A percentile compares a stretch with the other conserved stretches of the same genome.
Evolutionary conservation across 2,888 invertebrate species (phyloP).

Genomic region (Spodoptera exigua): DNA sequence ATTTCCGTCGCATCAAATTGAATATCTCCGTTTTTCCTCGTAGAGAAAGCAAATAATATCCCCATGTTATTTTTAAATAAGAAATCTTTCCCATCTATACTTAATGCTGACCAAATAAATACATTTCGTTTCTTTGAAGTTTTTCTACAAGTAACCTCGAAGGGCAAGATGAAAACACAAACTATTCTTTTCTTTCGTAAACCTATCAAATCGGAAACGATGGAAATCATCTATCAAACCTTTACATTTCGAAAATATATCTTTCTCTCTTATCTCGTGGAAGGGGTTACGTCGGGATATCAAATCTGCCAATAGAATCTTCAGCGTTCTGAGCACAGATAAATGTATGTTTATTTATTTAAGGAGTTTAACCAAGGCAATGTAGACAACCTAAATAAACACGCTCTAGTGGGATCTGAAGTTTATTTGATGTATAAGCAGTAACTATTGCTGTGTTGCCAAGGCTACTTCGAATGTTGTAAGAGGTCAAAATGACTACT

Average conservation of each 20-base stretch:
- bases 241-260: conserved; percentile 35
- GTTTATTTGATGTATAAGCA: conserved; percentile 10
- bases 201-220: conserved; percentile 29
- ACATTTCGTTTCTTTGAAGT: conserved; percentile 1
- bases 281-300: conserved; percentile 42
- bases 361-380: conserved; percentile 23
- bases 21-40: background rate
- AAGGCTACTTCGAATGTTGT: too few relatives aligned
- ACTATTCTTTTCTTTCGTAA: conserved; percentile 39
- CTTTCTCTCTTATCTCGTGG: conserved; percentile 30
- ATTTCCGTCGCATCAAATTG: background rate
- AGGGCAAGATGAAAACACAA: conserved; percentile 23
- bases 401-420: conserved; percentile 7
- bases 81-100: background rate
- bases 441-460: too few relatives aligned
- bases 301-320: conserved; percentile 40
- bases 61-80: conserved; percentile 1
- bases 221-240: conserved; percentile 51
- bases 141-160: conserved; percentile 23
- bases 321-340: conserved; percentile 38
- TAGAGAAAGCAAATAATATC: background rate
- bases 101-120: conserved; percentile 18
- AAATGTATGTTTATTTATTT: conserved; percentile 49
- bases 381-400: conserved; percentile 24
- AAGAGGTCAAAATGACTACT: too few relatives aligned